Conservation (phyloP, 1,140 invertebrate genomes). For the Belonocnema kinseyi region DNA sequence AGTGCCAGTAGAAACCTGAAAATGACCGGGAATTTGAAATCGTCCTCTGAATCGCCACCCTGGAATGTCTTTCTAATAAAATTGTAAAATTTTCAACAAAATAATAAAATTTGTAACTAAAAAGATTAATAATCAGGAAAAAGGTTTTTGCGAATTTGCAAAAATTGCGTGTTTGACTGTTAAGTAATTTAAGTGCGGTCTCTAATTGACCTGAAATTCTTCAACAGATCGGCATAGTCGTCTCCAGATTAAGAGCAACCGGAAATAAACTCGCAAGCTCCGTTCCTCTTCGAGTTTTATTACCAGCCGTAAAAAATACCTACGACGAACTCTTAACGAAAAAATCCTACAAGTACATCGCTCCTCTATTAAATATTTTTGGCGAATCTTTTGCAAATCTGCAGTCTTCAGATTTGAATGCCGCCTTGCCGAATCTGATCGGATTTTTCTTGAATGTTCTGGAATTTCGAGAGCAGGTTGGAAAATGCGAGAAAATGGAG, state of each 20-base stretch:
- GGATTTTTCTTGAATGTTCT: slow-evolving; percentile 86
- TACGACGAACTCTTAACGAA: slow-evolving; percentile 80
- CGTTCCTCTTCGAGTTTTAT: slow-evolving; percentile 85
- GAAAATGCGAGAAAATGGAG: slow-evolving; percentile 65
- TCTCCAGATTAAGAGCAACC: slow-evolving; percentile 79
- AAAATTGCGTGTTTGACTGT: too few species aligned
- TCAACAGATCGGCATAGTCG: slow-evolving; percentile 74
- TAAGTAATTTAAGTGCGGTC: too few species aligned
- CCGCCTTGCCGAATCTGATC: slow-evolving; percentile 81
- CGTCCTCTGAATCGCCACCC: too few species aligned
- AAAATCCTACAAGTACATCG: slow-evolving; percentile 79
- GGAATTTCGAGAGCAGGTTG: slow-evolving; percentile 79
- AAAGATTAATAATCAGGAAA: too few species aligned
- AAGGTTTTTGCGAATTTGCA: too few species aligned
- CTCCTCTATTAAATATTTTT: slow-evolving; percentile 84
- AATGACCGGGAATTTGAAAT: too few species aligned
- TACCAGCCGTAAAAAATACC: slow-evolving; percentile 83
- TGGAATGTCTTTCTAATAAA: too few species aligned
- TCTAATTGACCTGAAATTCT: too few species aligned
- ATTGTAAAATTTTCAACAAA: too few species aligned
- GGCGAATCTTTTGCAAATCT: slow-evolving; percentile 81
- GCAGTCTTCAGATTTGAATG: slow-evolving; percentile 78
- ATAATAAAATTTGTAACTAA: too few species aligned
- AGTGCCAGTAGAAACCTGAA: too few species aligned
- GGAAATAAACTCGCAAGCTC: slow-evolving; percentile 81